phyloP scores from a whole-genome alignment of 1,140 invertebrate genomes.

The Sminthurinus signatus region DNA sequence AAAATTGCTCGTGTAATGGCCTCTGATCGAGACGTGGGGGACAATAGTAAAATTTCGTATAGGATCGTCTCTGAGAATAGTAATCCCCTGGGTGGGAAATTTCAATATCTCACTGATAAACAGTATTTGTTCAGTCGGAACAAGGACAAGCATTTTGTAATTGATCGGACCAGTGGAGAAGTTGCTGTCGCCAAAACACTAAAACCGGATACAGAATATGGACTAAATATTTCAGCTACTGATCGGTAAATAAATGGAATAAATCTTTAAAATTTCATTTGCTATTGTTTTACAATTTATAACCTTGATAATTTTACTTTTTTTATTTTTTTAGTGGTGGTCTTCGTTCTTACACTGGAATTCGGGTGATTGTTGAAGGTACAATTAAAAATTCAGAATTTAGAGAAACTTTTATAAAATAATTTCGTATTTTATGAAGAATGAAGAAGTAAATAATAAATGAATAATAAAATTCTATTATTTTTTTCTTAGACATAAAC shows the following conservation, averaged over 20 bases:
- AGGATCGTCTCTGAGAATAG: slow-evolving; percentile 57
- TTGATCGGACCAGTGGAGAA: slow-evolving; percentile 62
- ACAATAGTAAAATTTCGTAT: slow-evolving; percentile 69
- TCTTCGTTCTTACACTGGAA: slow-evolving; percentile 59
- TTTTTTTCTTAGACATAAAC: slow-evolving; percentile 52
- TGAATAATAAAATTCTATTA: too few relatives aligned
- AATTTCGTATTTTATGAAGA: too few relatives aligned
- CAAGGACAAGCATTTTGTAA: slow-evolving; percentile 59
- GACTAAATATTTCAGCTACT: slow-evolving; percentile 65
- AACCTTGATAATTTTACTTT: too few relatives aligned
- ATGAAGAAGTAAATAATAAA: too few relatives aligned
- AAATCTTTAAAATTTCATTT: too few relatives aligned
- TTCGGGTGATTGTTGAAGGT: slow-evolving; percentile 65
- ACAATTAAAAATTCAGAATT: background rate
- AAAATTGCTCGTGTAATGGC: slow-evolving; percentile 48
- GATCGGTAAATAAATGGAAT: too few relatives aligned
- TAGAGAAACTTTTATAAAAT: too few relatives aligned
- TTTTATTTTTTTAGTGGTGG: too few relatives aligned
- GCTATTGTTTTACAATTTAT: too few relatives aligned
- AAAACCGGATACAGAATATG: slow-evolving; percentile 68
- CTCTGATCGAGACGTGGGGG: slow-evolving; percentile 48
- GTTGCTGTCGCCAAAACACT: slow-evolving; percentile 65
- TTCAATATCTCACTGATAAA: slow-evolving; percentile 35
- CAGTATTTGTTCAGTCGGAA: slow-evolving; percentile 37
- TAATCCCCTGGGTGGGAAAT: slow-evolving; percentile 30